A percentile compares a stretch with the other conserved stretches of the same genome.
Conservation (phyloP, 35 echinoderm and acorn worm genomes). For the Ptychodera flava region DNA sequence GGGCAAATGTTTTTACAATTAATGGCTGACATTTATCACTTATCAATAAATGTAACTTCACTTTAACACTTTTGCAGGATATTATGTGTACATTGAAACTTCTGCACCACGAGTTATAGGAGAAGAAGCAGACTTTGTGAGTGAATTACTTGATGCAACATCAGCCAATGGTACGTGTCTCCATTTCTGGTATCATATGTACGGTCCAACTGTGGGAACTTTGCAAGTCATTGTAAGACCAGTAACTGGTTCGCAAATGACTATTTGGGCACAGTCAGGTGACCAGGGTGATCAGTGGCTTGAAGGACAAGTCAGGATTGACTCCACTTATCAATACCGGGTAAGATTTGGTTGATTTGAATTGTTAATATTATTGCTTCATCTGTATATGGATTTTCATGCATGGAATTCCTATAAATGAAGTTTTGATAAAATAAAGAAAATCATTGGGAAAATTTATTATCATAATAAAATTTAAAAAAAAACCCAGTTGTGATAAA, state of each 20-base stretch:
- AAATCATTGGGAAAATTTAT: too few species aligned
- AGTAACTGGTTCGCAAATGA: not conserved
- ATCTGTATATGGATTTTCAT: too few species aligned
- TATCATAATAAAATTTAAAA: too few species aligned
- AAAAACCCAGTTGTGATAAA: too few species aligned
- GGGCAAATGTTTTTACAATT: too few species aligned
- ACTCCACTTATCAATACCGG: not conserved
- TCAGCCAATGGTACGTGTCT: constrained; percentile 2
- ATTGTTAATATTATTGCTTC: too few species aligned
- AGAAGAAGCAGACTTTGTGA: not conserved
- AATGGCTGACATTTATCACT: too few species aligned
- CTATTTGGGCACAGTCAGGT: not conserved
- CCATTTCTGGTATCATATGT: not conserved
- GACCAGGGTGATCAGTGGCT: constrained; percentile 16
- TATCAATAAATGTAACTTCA: too few species aligned
- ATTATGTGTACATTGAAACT: constrained; percentile 7
- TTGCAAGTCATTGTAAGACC: not conserved
- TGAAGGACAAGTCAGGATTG: constrained; percentile 8
- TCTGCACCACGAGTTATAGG: constrained; percentile 5
- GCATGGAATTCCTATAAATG: too few species aligned
- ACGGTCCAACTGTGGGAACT: not conserved
- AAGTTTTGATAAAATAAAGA: too few species aligned
- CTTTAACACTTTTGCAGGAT: not conserved
- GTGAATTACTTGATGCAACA: constrained; percentile 1
- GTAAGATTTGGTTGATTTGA: too few species aligned